These are phyloP conservation scores for Leptosomus discolor DNA, from an alignment of 2,113 vertebrate species.

Conservation along the genomic window DNA sequence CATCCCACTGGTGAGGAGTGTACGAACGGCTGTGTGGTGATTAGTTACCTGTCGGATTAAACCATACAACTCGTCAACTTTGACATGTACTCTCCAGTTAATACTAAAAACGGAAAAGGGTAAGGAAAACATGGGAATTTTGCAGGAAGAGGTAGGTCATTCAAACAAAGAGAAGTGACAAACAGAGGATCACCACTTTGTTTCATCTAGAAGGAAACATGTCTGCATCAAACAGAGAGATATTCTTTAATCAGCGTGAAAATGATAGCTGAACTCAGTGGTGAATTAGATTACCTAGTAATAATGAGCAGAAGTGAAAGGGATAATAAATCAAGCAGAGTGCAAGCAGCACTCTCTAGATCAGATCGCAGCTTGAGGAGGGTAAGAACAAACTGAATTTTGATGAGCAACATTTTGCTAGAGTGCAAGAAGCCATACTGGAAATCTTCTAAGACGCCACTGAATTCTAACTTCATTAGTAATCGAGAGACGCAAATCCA, in stretches of 20 bases:
- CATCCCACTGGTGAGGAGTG: no score
- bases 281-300: slow-evolving; percentile 14
- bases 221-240: background rate
- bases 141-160: background rate
- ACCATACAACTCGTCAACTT: background rate
- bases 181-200: background rate
- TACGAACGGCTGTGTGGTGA: background rate
- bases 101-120: background rate
- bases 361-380: background rate
- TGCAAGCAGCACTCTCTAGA: background rate
- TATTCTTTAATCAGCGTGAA: background rate
- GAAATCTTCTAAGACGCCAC: background rate
- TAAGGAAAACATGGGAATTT: background rate
- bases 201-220: background rate
- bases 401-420: background rate
- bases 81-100: background rate
- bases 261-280: background rate
- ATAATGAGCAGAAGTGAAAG: slow-evolving; percentile 23
- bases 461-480: background rate
- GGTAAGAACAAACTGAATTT: background rate
- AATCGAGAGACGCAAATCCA: background rate
- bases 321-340: slow-evolving; percentile 41
- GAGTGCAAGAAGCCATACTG: background rate
- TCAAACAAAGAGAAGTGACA: background rate
- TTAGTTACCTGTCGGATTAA: background rate